phyloP scores from a whole-genome alignment of 2,797 vertebrate genomes.

The Lepus oiostolus region DNA sequence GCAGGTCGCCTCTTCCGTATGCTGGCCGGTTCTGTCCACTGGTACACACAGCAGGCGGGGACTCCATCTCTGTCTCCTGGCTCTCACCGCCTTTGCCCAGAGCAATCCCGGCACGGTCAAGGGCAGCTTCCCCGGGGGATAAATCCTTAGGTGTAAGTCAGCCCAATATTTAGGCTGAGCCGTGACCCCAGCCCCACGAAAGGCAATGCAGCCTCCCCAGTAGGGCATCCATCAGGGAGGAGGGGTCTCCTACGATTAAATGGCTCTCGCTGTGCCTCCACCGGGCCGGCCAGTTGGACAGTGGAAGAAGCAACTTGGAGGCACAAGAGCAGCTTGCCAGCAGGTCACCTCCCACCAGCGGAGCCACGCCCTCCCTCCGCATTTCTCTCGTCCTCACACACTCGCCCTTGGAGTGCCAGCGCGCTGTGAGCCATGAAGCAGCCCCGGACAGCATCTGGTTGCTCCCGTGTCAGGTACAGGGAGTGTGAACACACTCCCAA shows the following conservation, averaged over 20 bases:
- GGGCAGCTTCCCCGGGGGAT: not conserved
- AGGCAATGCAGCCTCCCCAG: not conserved
- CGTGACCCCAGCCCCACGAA: not conserved
- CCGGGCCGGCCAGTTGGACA: not conserved
- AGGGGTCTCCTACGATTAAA: not conserved
- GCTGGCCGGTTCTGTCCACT: not conserved
- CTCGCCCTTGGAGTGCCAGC: not conserved
- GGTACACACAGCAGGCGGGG: not conserved
- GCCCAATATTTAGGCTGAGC: not conserved
- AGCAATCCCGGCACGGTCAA: not conserved
- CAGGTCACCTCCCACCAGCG: accelerated
- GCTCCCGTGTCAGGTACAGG: too few relatives aligned
- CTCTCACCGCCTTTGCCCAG: not conserved
- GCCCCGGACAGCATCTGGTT: accelerated
- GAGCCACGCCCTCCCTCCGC: not conserved
- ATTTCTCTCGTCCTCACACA: not conserved
- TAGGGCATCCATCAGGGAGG: accelerated
- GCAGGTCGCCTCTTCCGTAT: not conserved
- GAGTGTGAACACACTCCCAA: not conserved
- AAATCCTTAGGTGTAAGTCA: not conserved
- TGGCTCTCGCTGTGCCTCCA: not conserved
- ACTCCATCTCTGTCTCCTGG: not conserved
- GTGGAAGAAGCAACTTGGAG: not conserved
- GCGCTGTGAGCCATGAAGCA: not conserved
- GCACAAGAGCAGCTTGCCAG: not conserved